Evolutionary conservation across 1,140 invertebrate genomes (phyloP), one percentile per base, ranked within the genome.

Genomic region (Drosophila miranda): DNA sequence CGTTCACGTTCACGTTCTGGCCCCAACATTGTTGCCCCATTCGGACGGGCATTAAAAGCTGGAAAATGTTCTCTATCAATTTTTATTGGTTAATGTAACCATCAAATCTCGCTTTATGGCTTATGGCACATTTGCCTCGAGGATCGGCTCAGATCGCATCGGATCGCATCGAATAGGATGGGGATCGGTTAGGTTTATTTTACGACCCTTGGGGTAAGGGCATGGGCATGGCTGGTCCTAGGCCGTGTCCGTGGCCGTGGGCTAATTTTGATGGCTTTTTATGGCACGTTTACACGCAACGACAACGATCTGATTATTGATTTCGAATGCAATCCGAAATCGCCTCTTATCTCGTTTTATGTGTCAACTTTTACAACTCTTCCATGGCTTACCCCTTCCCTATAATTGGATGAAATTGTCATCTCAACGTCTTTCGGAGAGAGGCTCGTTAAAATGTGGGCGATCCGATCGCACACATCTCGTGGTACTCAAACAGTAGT

Each of bases 261-360:
- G 66, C 63, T 49, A 69, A 56, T 69, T 68, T 69, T 69, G 41
- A 69, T 46, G 62, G 38, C 50, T 55, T 68, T 68, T 42, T 63
- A 68, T 67, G 51, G 63, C 62, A 56, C 66, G 66, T 68, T 69
- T 69, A 69, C 66, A 68, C 44, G 63, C 62, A 49, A 69, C 63
- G 63, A 43, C 66, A 69, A 69, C 66, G 66, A 69, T 69, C 66
- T 69, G 66, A 68, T 69, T 69, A 69, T 69, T 69, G 66, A 69
- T 69, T 68, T 56, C 52, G 63, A 68, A 66, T 68, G 50, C 50
- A 50, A 55, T 68, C 49, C 23, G 49, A 56, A 56, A 69, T 54
- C 66, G 26, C 44, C 63, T 52, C 63, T 49, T 69, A 68, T 69
- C 62, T 56, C 63, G 66, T 69, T 69, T 69, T 69, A 69, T 69